Base-by-base conservation (phyloP, 64 coral and sea anemone genomes). In the Platygyra sinensis region DNA sequence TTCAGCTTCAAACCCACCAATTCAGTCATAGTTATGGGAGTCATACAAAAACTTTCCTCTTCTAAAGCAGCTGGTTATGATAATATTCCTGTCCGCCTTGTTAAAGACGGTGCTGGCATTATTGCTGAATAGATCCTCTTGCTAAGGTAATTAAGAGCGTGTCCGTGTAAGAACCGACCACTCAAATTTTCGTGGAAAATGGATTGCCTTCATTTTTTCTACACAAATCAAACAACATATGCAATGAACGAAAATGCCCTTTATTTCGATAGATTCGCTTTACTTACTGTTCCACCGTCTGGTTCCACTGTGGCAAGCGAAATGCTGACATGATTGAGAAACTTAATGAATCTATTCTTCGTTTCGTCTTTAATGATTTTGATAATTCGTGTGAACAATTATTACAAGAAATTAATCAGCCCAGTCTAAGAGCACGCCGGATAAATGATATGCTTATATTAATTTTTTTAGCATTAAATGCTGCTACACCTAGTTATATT, bases 401-500 rank as follows among this genome's bases (percentile, higher is more conserved):
- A 46, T 76, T 49, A 76, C 74, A 76, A 20, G 74, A 49, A 7
- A 46, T 76, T 49, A 76, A 76, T 49, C 74, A 39, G 74, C 33
- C 74, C 2, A 76, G 38, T 15, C 12, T 76, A 22, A 76, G 74
- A 76, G 18, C 32, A 18, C 38, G 74, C 74, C 11, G 74, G 20
- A 76, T 76, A 76, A 76, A 76, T 76, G 74, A 76, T 20, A 76
- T 49, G 74, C 11, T 76, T 19, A 20, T 76, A 49, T 76, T 76
- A 49, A 16, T 64, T 87, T 87, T 87, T 57, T 15, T 76, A 76
- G 38, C 38, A 76, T 76, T 76, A 76, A 76, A 76, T 49, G 46
- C 20, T 76, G 32, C 74, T 49, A 15, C 74, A 18, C 74, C 74
- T 49, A 76, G 32, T 20, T 76, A 46, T 20, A 76, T 36, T 3